phyloP scores from a whole-genome alignment of 2,888 invertebrate species.

The Celastrina argiolus region DNA sequence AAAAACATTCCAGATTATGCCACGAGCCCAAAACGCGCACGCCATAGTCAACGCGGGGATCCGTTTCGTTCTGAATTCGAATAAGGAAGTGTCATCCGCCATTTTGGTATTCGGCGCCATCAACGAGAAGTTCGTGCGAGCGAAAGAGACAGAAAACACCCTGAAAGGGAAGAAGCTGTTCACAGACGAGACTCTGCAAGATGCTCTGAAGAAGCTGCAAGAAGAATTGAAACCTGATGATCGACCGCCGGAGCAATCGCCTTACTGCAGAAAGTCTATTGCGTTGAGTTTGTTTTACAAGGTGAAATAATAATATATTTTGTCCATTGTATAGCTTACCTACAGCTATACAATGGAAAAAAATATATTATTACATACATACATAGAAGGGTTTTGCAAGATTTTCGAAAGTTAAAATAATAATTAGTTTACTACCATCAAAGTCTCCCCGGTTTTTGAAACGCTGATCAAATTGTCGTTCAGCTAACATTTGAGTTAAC shows the following conservation, averaged over 20 bases:
- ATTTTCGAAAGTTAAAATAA: too few species aligned
- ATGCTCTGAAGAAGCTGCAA: constrained; percentile 71
- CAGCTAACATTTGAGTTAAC: too few species aligned
- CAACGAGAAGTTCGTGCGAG: constrained; percentile 73
- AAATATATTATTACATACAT: too few species aligned
- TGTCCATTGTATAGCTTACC: neutral
- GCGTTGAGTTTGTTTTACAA: constrained; percentile 90
- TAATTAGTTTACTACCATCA: too few species aligned
- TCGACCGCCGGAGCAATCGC: constrained; percentile 81
- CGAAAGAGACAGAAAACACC: constrained; percentile 73
- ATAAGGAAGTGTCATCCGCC: constrained; percentile 61
- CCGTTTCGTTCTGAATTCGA: constrained; percentile 73
- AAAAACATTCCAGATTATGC: constrained; percentile 80
- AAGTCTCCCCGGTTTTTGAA: too few species aligned
- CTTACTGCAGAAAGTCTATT: constrained; percentile 82
- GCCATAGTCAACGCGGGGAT: constrained; percentile 88
- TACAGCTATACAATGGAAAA: too few species aligned
- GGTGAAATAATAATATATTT: constrained; percentile 56
- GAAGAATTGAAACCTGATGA: constrained; percentile 81
- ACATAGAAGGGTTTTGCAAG: too few species aligned
- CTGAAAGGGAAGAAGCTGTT: constrained; percentile 62
- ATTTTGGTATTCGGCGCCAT: constrained; percentile 84
- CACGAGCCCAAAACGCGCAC: constrained; percentile 85
- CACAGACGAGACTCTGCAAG: constrained; percentile 59
- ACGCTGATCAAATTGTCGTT: too few species aligned